phyloP scores from a whole-genome alignment of 1,140 invertebrate genomes.

The honey bee (Apis mellifera) region DNA sequence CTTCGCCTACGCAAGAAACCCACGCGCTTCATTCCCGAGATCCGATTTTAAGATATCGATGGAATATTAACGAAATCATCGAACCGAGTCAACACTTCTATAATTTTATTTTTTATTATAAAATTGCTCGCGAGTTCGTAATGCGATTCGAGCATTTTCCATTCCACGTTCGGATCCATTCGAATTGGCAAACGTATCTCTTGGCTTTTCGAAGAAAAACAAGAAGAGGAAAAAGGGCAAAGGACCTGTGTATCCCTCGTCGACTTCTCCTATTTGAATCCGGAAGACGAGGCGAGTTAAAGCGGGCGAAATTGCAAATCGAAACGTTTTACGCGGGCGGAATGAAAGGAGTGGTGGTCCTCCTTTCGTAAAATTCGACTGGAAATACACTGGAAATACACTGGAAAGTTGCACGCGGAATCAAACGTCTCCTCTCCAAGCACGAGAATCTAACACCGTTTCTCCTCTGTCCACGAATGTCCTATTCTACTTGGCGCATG shows the following conservation, averaged over 20 bases:
- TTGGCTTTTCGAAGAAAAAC: not conserved
- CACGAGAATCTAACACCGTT: too few relatives aligned
- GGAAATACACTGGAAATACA: too few relatives aligned
- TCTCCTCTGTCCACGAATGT: too few relatives aligned
- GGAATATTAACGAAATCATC: constrained; percentile 15
- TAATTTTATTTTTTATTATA: too few relatives aligned
- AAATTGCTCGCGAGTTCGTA: constrained; percentile 28
- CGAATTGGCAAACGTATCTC: constrained; percentile 29
- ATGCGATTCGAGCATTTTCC: constrained; percentile 34
- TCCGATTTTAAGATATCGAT: too few relatives aligned
- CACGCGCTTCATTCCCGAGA: too few relatives aligned
- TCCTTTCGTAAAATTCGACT: constrained; percentile 42
- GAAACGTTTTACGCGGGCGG: constrained; percentile 73
- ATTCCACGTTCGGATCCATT: constrained; percentile 28
- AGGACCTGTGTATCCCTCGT: too few relatives aligned
- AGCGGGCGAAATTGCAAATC: constrained; percentile 68
- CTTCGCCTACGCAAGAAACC: too few relatives aligned
- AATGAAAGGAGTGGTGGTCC: constrained; percentile 68
- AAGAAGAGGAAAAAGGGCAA: constrained; percentile 6
- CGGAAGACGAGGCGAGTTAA: constrained; percentile 64
- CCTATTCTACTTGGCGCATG: too few relatives aligned
- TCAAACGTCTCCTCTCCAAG: too few relatives aligned
- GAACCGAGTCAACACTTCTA: constrained; percentile 33
- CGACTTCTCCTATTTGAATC: too few relatives aligned
- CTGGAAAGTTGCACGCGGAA: too few relatives aligned